Evolutionary conservation across 1,140 invertebrate species (phyloP).

Genomic region (Lamellibrachia luymesi): DNA sequence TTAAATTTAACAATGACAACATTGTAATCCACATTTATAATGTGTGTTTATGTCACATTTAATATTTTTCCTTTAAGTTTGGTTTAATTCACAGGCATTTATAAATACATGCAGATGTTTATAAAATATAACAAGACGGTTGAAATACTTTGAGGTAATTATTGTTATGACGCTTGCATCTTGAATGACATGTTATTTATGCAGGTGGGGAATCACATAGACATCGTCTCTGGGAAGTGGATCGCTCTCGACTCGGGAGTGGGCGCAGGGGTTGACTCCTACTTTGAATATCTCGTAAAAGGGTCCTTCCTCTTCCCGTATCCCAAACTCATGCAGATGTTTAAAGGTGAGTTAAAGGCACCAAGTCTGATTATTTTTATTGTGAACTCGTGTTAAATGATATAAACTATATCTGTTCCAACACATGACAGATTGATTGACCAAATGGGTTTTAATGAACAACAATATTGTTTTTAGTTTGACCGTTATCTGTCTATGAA

Average conservation of each 20-base stretch:
- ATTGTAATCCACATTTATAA: not conserved
- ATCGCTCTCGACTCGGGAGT: slow-evolving; percentile 93
- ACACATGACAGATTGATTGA: too few relatives aligned
- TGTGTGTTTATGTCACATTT: not conserved
- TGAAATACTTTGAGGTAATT: not conserved
- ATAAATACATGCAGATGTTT: not conserved
- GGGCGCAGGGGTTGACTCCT: slow-evolving; percentile 93
- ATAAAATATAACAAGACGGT: not conserved
- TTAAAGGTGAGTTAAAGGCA: slow-evolving; percentile 61
- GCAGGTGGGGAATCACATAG: slow-evolving; percentile 91
- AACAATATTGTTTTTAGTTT: too few relatives aligned
- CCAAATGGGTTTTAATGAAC: too few relatives aligned
- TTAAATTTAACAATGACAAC: not conserved
- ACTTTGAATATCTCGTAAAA: slow-evolving; percentile 98
- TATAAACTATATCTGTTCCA: too few relatives aligned
- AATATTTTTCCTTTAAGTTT: not conserved
- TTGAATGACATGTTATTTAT: not conserved
- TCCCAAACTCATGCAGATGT: slow-evolving; percentile 88
- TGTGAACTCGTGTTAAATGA: too few relatives aligned
- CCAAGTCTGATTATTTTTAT: not conserved
- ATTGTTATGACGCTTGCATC: not conserved
- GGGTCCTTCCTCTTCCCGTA: slow-evolving; percentile 72
- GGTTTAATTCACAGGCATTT: slow-evolving; percentile 5
- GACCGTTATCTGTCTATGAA: too few relatives aligned
- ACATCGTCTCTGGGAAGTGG: slow-evolving; percentile 92